Percentiles rank a stretch among this genome's conserved stretches.
Evolutionary conservation across 1,140 invertebrate genomes (phyloP).

Genomic region (Anoplophora glabripennis): DNA sequence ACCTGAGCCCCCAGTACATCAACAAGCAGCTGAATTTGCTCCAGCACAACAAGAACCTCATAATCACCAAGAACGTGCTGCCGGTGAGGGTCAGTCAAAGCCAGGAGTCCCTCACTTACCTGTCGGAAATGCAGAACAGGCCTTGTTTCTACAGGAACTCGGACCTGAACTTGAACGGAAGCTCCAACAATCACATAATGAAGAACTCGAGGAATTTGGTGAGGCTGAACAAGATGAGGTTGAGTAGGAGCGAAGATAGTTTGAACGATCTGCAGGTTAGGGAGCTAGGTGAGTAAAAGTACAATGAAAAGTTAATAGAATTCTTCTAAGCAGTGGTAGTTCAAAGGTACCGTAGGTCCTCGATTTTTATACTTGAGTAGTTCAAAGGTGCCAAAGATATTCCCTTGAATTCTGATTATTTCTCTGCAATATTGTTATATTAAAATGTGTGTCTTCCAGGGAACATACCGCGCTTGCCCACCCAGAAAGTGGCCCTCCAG

Average conservation of each 20-base stretch:
- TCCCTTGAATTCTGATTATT: too few relatives aligned
- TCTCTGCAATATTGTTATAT: too few relatives aligned
- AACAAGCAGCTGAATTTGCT: constrained; percentile 36
- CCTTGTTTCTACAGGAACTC: neutral
- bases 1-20: constrained; percentile 35
- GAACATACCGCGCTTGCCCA: too few relatives aligned
- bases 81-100: constrained; percentile 8
- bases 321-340: too few relatives aligned
- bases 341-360: too few relatives aligned
- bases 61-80: neutral
- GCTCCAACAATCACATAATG: constrained; percentile 4
- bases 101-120: neutral
- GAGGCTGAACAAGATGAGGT: constrained; percentile 36
- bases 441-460: too few relatives aligned
- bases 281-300: constrained; percentile 4
- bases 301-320: too few relatives aligned
- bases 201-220: constrained; percentile 28
- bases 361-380: too few relatives aligned
- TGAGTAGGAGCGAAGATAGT: constrained; percentile 43
- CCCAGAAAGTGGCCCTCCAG: too few relatives aligned
- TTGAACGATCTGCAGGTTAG: constrained; percentile 33
- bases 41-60: constrained; percentile 8
- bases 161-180: neutral
- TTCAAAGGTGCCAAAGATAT: too few relatives aligned
- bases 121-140: neutral